These are phyloP conservation scores for Oryzias melastigma DNA, from an alignment of 2,113 vertebrate species.

Conservation along the genomic window DNA sequence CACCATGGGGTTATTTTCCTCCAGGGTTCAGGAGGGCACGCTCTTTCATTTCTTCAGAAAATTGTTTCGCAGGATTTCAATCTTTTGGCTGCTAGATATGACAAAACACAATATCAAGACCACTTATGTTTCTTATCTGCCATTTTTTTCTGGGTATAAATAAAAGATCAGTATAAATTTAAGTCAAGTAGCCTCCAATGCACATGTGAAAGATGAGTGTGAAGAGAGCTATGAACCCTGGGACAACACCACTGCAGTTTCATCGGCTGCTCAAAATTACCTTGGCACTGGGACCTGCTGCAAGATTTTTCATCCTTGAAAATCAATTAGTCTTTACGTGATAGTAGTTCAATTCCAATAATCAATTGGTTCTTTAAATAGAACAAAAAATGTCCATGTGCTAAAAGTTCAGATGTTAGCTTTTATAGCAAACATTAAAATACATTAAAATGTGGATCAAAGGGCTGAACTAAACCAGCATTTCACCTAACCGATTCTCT, in stretches of 20 bases:
- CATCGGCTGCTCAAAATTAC: constrained; percentile 73
- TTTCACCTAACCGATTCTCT: too few species aligned
- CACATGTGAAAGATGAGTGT: constrained; percentile 76
- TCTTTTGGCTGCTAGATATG: constrained; percentile 97
- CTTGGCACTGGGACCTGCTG: constrained; percentile 59
- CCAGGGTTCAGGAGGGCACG: constrained; percentile 94
- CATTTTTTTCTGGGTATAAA: constrained; percentile 96
- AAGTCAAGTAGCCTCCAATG: constrained; percentile 81
- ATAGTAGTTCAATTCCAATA: constrained; percentile 67
- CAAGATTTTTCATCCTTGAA: constrained; percentile 77
- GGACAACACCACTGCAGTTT: constrained; percentile 69
- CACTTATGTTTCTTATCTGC: constrained; percentile 99
- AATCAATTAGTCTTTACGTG: constrained; percentile 77
- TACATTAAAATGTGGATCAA: too few species aligned
- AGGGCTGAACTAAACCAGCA: too few species aligned
- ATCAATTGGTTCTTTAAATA: constrained; percentile 52
- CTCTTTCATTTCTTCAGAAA: constrained; percentile 99
- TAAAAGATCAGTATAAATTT: constrained; percentile 98
- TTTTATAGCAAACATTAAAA: too few species aligned
- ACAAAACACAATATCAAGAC: constrained; percentile 99
- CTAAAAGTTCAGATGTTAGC: constrained; percentile 10
- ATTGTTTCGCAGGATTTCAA: constrained; percentile 99
- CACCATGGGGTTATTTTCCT: constrained; percentile 91
- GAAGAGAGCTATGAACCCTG: constrained; percentile 75
- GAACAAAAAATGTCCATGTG: constrained; percentile 17